Base-by-base conservation (phyloP, 2,113 vertebrate genomes). In the Anoplopoma fimbria region DNA sequence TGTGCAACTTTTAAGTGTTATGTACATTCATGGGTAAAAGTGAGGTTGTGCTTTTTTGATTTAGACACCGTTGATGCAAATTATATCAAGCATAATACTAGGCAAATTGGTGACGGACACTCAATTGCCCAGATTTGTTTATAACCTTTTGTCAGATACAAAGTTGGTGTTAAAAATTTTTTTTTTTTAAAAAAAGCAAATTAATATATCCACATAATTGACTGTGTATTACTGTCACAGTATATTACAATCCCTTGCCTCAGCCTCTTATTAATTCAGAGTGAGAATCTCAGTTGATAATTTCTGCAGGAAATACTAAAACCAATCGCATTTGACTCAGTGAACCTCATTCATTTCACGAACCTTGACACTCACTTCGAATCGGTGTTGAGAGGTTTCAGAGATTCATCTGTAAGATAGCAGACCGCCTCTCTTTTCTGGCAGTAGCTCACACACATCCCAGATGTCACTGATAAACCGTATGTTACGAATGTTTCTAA, bases 341-440 rank as follows among this genome's bases (percentile, higher is more conserved):
- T 31, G 6, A 75, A 81, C 19, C n/a, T 60, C 15, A 38, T 70
- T 64, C 12, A 42, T 78, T 67, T 19, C 33, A 45, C 29, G 33
- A 70, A 61, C 47, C 33, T 34, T 55, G 34, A 45, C 49, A 9
- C 21, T 51, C 49, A 49, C 47, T 49, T 40, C 23, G 25, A 83
- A 71, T 61, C 23, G 40, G 27, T 63, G 47, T 31, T 63, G 47
- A 38, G 15, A 57, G 76, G 70, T 51, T 61, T 42, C 8, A 38
- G 58, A 25, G 42, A 61, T 53, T 69, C 38, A 45, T 60, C 40
- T 49, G 23, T 45, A 17, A 45, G 14, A 8, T 8, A 49, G 47
- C 47, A 21, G n/a, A 55, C 23, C 9, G 51, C 14, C 27, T 34
- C 34, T 2, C 4, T 51, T 69, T 60, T 29, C 40, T 21, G 21